Base-by-base conservation (phyloP, 2,797 vertebrate genomes). In the Poecilia wingei region DNA sequence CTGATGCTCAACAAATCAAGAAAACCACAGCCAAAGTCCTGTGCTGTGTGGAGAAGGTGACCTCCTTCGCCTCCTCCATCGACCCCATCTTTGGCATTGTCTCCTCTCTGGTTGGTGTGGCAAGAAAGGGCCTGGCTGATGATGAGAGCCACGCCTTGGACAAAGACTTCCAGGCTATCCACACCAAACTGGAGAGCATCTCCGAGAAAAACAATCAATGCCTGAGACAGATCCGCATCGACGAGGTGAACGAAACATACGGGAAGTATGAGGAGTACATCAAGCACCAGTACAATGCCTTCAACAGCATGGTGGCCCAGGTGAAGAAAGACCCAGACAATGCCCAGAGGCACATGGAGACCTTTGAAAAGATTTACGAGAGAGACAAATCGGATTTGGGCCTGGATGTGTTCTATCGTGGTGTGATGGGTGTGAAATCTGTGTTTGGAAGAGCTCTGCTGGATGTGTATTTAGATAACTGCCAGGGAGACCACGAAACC, bases 31-130 rank as follows among this genome's bases (percentile, higher is more conserved):
- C 6, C 53, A 94, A 88, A 84, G 93, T 95, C 74, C 78, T 96
- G 82, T 70, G 72, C 75, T 95, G 89, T 0, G 91, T 96, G 79
- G 96, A 96, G 90, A 95, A 95, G 74, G 88, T 95, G 49, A 90
- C 95, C 33, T 94, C 93, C 6, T 96, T 96, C 3, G 96, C 96
- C 79, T 91, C 95, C 36, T 96, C 95, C 76, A 94, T 96, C 4
- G 87, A 96, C 82, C 96, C 96, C 25, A 89, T 96, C 55, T 96
- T 96, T 39, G 95, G 96, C 74, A 87, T 96, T 0, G 95, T 96
- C 77, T 94, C 95, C 31, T 94, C 95, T 46, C 77, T 96, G 82
- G 93, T 96, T 0, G 89, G 92, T 4, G 87, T 96, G 33, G 95
- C 93, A 33, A 94, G 94, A 59, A 95, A 94, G 78, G 95, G 95